A percentile compares a stretch with the other conserved stretches of the same genome.
Evolutionary conservation across 2,113 vertebrate genomes (phyloP).

Genomic region (Microcebus lehilahytsara): DNA sequence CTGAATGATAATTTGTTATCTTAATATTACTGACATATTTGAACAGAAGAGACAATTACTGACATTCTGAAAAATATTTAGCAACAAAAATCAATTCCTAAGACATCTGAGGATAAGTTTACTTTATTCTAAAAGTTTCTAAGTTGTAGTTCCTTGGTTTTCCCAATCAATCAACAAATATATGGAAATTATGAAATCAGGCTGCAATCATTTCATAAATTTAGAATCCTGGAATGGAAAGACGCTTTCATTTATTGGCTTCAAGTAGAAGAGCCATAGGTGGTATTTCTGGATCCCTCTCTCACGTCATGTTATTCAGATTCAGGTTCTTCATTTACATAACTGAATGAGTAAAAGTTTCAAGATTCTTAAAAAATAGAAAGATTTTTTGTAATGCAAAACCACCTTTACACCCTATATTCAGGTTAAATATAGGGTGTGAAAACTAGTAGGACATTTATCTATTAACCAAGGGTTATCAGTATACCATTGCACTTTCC

Average conservation of each 20-base stretch:
- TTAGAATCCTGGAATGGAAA: background rate
- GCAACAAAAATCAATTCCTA: background rate
- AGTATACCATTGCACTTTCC: background rate
- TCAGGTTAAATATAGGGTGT: background rate
- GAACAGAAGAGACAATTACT: background rate
- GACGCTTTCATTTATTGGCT: background rate
- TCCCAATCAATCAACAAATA: constrained; percentile 9
- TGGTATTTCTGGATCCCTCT: background rate
- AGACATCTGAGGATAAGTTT: background rate
- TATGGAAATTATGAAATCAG: background rate
- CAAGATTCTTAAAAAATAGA: background rate
- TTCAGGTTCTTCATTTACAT: background rate
- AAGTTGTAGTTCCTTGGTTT: background rate
- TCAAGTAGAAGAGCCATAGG: background rate
- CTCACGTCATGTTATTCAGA: background rate
- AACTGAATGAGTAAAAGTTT: background rate
- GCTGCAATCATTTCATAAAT: background rate
- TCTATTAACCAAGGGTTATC: background rate
- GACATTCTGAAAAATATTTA: background rate
- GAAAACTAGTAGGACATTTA: background rate
- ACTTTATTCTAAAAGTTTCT: background rate
- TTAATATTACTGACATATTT: constrained; percentile 10
- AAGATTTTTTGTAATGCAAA: background rate
- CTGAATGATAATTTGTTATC: background rate
- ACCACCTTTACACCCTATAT: background rate